Base-by-base conservation (phyloP, 2,888 invertebrate species). In the Sicus ferrugineus region DNA sequence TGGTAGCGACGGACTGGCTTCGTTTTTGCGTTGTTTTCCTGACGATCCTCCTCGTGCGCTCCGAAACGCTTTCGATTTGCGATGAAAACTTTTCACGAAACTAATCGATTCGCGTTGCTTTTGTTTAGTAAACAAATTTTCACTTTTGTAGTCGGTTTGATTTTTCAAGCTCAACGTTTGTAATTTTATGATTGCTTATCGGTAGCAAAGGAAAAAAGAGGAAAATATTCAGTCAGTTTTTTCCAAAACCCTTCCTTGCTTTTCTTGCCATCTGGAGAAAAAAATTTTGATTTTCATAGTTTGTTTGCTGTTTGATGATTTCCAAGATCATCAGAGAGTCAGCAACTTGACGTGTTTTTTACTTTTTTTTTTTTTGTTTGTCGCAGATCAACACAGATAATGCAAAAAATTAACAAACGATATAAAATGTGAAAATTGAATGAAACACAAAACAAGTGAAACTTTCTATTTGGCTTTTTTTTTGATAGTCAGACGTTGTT, bases 401-500 rank as follows among this genome's bases (percentile, higher is more conserved):
- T 19, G 26, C 23, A 62, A 62, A 42, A 42, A 9, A 42, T 42
- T 26, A 61, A 23, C 42, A 42, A 5, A 38, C 38, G 38, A 26
- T 38, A 42, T 23, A 21, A 61, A 61, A 61, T 42, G 38, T 38
- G 42, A 42, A 61, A 61, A 61, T 38, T 26, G 38, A 61, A 42
- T 26, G 26, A 42, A 61, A 38, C 21, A 61, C 16, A 42, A 31
- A 21, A n/a, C 16, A 48, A 16, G 23, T 11, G 31, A 28, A 52
- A 52, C 64, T 63, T 63, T 63, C 63, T 63, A 48, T 34, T 59
- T 59, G n/a, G 21, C 23, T 4, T n/a, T 28, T 30, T 30, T 56
- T 30, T 42, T 42, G 4, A n/a, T n/a, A n/a, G n/a, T 16, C 4
- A 46, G 19, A 9, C 38, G 38, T 38, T 46, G 2, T 54, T 21